A percentile compares a stretch with the other conserved stretches of the same genome.
These are phyloP conservation scores for Alcis repandata DNA, from an alignment of 2,888 invertebrate species.

Conservation along the genomic window DNA sequence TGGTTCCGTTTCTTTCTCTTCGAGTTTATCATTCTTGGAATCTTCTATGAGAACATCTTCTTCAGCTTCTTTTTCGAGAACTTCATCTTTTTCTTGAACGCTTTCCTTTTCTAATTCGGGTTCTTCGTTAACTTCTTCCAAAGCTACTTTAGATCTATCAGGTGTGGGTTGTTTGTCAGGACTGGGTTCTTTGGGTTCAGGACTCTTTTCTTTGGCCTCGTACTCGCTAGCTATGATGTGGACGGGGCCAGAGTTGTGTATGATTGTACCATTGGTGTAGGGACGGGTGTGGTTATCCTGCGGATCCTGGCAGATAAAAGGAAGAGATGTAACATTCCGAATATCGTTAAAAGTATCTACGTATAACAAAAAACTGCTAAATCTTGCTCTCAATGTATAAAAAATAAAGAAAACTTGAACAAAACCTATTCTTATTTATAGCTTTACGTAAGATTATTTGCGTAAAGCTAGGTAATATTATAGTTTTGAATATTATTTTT, in stretches of 20 bases:
- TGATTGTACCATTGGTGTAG: conserved; percentile 78
- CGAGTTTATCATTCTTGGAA: neutral
- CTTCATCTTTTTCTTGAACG: neutral
- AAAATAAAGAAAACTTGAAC: too few species aligned
- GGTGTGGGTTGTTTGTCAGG: conserved; percentile 3
- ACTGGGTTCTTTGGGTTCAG: conserved; percentile 28
- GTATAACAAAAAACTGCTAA: conserved; percentile 7
- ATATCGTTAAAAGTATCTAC: neutral
- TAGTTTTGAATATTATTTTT: too few species aligned
- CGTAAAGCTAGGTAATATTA: too few species aligned
- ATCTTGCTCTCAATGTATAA: neutral
- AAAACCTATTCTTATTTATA: too few species aligned
- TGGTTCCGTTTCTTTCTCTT: neutral
- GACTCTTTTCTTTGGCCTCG: conserved; percentile 52
- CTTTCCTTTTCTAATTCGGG: conserved; percentile 26
- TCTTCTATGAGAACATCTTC: conserved; percentile 29
- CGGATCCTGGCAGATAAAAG: conserved; percentile 62
- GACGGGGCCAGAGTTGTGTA: conserved; percentile 74
- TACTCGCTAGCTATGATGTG: conserved; percentile 79
- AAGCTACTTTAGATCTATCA: conserved; percentile 32
- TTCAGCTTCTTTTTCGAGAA: conserved; percentile 18
- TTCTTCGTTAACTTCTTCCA: conserved; percentile 39
- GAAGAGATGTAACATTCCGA: neutral
- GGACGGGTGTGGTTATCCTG: conserved; percentile 78
- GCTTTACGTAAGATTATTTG: too few species aligned